phyloP scores from a whole-genome alignment of 2,888 invertebrate species.

The Sclerodermus sp. region DNA sequence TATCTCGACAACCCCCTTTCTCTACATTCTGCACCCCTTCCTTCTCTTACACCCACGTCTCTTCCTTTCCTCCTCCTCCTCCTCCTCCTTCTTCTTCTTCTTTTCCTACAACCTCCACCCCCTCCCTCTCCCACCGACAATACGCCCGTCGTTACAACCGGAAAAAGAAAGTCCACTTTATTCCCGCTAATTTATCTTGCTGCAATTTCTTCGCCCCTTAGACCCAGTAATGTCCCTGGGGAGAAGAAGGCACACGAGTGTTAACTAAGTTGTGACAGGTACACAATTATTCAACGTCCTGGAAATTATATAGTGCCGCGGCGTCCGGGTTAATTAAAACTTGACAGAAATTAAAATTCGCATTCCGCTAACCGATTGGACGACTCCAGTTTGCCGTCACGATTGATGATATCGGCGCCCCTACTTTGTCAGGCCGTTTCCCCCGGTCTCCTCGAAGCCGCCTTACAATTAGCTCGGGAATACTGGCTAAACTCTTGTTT shows the following conservation, averaged over 20 bases:
- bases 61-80: no score
- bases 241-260: constrained; percentile 8
- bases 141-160: constrained; percentile 9
- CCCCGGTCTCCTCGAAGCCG: neutral
- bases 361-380: no score
- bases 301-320: constrained; percentile 24
- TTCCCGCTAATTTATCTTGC: constrained; percentile 26
- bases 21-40: no score
- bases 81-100: neutral
- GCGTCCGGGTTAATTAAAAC: constrained; percentile 27
- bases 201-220: constrained; percentile 20
- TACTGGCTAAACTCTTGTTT: no score
- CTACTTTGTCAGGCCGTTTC: neutral
- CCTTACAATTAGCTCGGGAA: no score
- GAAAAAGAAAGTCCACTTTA: constrained; percentile 9
- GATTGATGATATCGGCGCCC: no score
- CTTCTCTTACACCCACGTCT: no score
- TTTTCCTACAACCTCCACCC: no score
- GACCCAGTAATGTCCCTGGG: no score
- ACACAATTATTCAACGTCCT: constrained; percentile 33
- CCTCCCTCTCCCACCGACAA: constrained; percentile 10
- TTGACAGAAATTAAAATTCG: constrained; percentile 30
- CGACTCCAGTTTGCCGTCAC: no score
- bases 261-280: constrained; percentile 33
- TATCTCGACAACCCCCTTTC: no score